These are phyloP conservation scores for Magallana gigas DNA, from an alignment of 1,140 invertebrate genomes.

Conservation along the genomic window DNA sequence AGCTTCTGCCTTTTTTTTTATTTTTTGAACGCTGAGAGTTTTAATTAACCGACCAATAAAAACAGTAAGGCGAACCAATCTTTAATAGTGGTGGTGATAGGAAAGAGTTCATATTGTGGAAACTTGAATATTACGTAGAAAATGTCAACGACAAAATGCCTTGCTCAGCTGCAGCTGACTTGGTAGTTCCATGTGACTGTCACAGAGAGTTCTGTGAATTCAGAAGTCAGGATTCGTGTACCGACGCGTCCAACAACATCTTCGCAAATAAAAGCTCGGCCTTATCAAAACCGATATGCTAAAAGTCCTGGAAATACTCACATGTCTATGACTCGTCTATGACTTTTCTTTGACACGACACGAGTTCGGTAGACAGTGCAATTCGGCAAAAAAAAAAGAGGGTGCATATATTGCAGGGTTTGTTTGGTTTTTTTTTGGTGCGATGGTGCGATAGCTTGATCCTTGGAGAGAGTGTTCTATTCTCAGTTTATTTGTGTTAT, in stretches of 20 bases:
- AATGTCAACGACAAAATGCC: too few relatives aligned
- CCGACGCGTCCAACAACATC: background rate
- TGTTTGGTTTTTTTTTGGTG: too few relatives aligned
- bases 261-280: background rate
- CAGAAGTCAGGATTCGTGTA: too few relatives aligned
- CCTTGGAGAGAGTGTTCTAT: background rate
- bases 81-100: background rate
- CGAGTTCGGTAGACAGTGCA: background rate
- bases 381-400: background rate
- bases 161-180: background rate
- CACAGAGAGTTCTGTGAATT: too few relatives aligned
- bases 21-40: background rate
- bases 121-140: too few relatives aligned
- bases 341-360: background rate
- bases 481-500: background rate
- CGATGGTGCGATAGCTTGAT: background rate
- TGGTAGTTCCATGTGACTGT: background rate
- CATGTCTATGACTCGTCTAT: background rate
- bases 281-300: constrained; percentile 10
- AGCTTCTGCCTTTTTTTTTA: background rate
- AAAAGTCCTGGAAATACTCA: constrained; percentile 14
- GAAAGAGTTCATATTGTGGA: background rate
- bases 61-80: background rate
- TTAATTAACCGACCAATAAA: constrained; percentile 9
- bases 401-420: too few relatives aligned